Evolutionary conservation across 2,797 vertebrate genomes (phyloP).

Genomic region (Salarias fasciatus): DNA sequence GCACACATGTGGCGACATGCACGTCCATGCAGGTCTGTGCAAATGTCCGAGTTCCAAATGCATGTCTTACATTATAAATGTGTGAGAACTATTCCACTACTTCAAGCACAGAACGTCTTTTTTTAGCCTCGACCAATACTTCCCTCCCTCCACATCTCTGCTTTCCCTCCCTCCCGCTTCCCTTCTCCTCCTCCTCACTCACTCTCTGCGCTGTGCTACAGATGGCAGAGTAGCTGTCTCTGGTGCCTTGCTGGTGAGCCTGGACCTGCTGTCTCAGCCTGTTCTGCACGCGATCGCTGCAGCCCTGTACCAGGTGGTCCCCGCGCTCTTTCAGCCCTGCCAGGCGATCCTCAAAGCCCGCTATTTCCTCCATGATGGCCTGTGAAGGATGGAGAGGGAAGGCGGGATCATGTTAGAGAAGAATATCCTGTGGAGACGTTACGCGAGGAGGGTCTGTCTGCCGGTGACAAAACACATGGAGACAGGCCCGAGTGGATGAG

Average conservation of each 20-base stretch:
- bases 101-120: constrained; percentile 20
- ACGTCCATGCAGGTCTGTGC: constrained; percentile 9
- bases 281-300: constrained; percentile 89
- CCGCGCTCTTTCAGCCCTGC: constrained; percentile 87
- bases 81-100: constrained; percentile 21
- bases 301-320: constrained; percentile 87
- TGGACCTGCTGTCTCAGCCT: constrained; percentile 92
- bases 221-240: constrained; percentile 97
- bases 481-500: constrained; percentile 7
- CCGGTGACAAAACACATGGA: constrained; percentile 20
- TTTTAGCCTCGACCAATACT: constrained; percentile 10
- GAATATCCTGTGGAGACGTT: constrained; percentile 18
- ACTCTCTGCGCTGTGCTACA: constrained; percentile 98
- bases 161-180: constrained; percentile 23
- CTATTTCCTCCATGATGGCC: constrained; percentile 99
- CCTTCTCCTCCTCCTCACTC: constrained; percentile 67
- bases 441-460: constrained; percentile 16
- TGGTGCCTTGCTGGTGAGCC: constrained; percentile 92
- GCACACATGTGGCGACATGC: constrained; percentile 21
- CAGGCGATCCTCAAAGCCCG: constrained; percentile 94
- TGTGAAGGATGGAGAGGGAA: constrained; percentile 66
- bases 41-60: constrained; percentile 7
- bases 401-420: constrained; percentile 22
- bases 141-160: neutral
- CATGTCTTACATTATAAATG: constrained; percentile 15